A percentile compares a stretch with the other conserved stretches of the same genome.
Evolutionary conservation across 2,888 invertebrate species (phyloP).

Genomic region (Amiota mariae): DNA sequence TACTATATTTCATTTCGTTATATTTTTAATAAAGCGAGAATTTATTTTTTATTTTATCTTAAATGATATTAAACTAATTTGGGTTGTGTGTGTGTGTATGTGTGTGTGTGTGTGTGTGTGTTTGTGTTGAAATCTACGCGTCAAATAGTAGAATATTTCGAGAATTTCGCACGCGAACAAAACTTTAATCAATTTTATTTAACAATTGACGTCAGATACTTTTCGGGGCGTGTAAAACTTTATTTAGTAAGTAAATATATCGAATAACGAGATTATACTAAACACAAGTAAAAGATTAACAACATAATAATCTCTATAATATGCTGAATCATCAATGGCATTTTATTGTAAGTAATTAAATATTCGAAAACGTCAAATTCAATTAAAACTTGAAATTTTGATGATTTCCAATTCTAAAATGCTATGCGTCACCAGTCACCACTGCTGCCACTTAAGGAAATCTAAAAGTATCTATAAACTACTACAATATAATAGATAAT

Average conservation of each 20-base stretch:
- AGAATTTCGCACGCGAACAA: slow-evolving; percentile 14
- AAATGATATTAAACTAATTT: slow-evolving; percentile 17
- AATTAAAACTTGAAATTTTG: slow-evolving; percentile 17
- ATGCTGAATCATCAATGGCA: too few species aligned
- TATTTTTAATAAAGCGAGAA: slow-evolving; percentile 5
- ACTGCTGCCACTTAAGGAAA: too few species aligned
- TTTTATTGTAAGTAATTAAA: slow-evolving; percentile 1
- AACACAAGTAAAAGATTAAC: too few species aligned
- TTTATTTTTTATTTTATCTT: slow-evolving; percentile 12
- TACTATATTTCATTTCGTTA: slow-evolving; percentile 28
- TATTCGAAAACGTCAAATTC: slow-evolving; percentile 14
- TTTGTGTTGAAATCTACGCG: background rate
- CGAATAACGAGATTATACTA: too few species aligned
- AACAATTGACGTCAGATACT: background rate
- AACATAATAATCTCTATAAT: too few species aligned
- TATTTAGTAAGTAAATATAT: background rate
- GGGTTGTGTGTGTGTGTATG: too few species aligned
- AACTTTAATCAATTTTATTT: background rate
- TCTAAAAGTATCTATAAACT: background rate
- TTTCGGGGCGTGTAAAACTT: slow-evolving; percentile 33
- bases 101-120: background rate
- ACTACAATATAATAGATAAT: too few species aligned
- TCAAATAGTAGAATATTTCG: background rate
- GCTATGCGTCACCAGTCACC: background rate
- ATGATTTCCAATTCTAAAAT: background rate